These are phyloP conservation scores for Littorina saxatilis DNA, from an alignment of 1,140 invertebrate genomes.

Conservation along the genomic window DNA sequence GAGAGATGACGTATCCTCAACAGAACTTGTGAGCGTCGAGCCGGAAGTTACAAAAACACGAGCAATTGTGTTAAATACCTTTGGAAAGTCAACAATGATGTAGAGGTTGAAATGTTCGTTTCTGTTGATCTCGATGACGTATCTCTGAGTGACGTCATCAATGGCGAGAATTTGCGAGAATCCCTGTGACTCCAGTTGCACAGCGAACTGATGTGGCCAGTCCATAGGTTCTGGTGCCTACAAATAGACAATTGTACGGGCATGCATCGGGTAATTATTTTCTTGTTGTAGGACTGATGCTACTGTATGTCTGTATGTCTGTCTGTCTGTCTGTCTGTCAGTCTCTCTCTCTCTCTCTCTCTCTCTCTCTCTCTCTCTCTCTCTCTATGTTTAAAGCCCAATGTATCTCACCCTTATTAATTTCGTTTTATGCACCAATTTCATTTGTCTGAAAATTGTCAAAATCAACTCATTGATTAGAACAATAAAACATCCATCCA, in stretches of 20 bases:
- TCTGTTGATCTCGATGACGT: constrained; percentile 5
- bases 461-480: no score
- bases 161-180: constrained; percentile 8
- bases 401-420: no score
- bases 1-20: no score
- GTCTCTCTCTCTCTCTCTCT: neutral
- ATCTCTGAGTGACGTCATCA: constrained; percentile 6
- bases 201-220: neutral
- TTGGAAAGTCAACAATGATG: constrained; percentile 7
- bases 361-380: no score
- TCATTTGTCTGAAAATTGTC: no score
- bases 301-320: neutral
- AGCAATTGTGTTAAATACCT: constrained; percentile 13
- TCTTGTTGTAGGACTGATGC: neutral
- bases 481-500: no score
- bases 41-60: neutral
- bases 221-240: neutral
- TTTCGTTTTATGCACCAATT: no score
- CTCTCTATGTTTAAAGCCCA: no score
- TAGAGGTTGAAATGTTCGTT: constrained; percentile 21
- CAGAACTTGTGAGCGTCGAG: no score
- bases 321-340: neutral
- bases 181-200: neutral
- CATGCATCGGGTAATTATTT: neutral
- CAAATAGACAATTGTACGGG: neutral